Conservation (phyloP, 2,888 invertebrate genomes). For the Proisotoma minuta region DNA sequence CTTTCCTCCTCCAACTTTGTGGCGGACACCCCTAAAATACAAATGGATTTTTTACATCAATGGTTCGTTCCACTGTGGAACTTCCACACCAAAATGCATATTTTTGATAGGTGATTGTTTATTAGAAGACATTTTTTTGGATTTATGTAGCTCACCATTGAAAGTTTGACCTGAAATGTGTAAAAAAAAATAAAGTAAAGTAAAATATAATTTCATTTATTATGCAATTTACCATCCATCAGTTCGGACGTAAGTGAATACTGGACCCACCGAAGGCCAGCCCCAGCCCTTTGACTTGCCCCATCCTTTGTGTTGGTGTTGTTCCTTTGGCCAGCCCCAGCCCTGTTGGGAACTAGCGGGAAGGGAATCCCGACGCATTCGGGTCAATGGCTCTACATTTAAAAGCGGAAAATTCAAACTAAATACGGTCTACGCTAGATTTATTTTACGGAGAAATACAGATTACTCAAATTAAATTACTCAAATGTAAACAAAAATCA, state of each 20-base stretch:
- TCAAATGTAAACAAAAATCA: no score
- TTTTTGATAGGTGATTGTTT: no score
- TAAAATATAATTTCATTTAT: no score
- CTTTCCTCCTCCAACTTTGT: constrained; percentile 33
- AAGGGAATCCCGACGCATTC: constrained; percentile 26
- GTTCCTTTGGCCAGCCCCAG: constrained; percentile 9
- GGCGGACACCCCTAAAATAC: constrained; percentile 28
- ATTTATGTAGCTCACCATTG: no score
- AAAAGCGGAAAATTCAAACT: no score
- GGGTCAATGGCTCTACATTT: constrained; percentile 9
- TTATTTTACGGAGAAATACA: no score
- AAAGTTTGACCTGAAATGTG: constrained; percentile 7
- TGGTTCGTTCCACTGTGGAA: no score
- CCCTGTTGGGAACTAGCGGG: constrained; percentile 8
- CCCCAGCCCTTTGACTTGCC: constrained; percentile 24
- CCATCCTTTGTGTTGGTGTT: constrained; percentile 13
- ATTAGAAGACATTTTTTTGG: no score
- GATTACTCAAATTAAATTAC: no score
- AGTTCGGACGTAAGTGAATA: constrained; percentile 45
- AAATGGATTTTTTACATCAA: no score
- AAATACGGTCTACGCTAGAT: no score
- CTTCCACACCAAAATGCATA: no score
- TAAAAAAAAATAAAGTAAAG: not conserved
- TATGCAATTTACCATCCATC: constrained; percentile 29
- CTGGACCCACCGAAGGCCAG: constrained; percentile 42